Base-by-base conservation (phyloP, 2,797 vertebrate species). In the Enteromius afrohamiltoni region DNA sequence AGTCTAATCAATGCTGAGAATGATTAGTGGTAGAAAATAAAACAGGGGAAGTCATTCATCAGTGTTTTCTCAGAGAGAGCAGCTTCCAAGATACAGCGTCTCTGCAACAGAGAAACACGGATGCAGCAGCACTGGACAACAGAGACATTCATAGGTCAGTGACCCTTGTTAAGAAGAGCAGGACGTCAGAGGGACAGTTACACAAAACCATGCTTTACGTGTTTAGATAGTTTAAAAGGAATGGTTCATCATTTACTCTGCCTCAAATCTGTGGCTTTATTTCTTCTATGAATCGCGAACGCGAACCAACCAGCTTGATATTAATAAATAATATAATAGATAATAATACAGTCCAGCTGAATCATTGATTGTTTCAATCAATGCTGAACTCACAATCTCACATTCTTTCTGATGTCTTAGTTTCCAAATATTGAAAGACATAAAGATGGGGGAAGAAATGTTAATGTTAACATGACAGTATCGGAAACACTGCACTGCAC, bases 21-120 rank as follows among this genome's bases (percentile, higher is more conserved):
- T 70, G 51, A 80, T 80, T 80, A 58, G 79, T 60, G 68, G 34
- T 60, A 60, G 79, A 80, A 80, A 80, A 71, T 60, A 80, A 70
- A 80, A 58, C 19, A 17, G 31, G 65, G 78, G 79, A 71, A 71
- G 79, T 70, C 67, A 60, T 71, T 80, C 67, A 71, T 71, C 79
- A 71, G 79, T 67, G 45, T 78, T 65, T 79, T 79, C 62, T 79
- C 62, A 53, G 13, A 68, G 11, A 77, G 55, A 64, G 16, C 23
- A 13, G 58, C 75, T 29, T 64, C 64, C 40, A 64, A 77, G 23
- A 45, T 64, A 29, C 45, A n/a, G 45, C 45, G 1, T 31, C 58
- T 77, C 34, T 60, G 17, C 21, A 49, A 78, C 77, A 65, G 42
- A 49, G 42, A 77, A 23, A 78, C 77, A 78, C 26, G 1, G 64